Percentiles rank a stretch among this genome's conserved stretches.
phyloP scores from a whole-genome alignment of 2,113 vertebrate species.

The Gnathonemus longibarbis region DNA sequence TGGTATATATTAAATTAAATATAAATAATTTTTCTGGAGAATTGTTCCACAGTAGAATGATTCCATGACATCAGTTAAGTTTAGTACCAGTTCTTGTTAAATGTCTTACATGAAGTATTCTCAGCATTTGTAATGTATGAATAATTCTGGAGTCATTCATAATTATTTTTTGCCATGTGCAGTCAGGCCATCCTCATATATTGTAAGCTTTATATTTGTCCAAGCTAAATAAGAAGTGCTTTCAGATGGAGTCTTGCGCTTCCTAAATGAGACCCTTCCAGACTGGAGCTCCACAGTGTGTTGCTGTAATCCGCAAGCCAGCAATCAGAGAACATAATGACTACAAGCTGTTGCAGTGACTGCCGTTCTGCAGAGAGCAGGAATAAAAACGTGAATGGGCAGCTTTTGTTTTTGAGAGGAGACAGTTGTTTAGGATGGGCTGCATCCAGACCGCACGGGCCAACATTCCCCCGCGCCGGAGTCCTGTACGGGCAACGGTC shows the following conservation, averaged over 20 bases:
- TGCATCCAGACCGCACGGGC: conserved; percentile 42
- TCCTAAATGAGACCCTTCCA: not conserved
- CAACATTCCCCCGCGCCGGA: not conserved
- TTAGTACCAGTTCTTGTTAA: not conserved
- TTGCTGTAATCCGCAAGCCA: not conserved
- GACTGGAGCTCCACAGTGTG: not conserved
- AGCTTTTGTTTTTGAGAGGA: conserved; percentile 33
- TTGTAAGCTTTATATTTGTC: not conserved
- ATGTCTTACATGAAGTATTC: not conserved
- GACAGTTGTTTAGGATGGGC: conserved; percentile 44
- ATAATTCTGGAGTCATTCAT: not conserved
- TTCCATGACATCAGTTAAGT: not conserved
- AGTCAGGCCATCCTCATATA: not conserved
- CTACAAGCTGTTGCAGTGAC: conserved; percentile 30
- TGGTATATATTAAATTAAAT: not conserved
- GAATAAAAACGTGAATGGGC: conserved; percentile 18
- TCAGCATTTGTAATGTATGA: not conserved
- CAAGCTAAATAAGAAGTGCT: not conserved
- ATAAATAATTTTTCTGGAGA: not conserved
- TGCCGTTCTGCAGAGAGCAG: conserved; percentile 13
- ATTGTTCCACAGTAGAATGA: not conserved
- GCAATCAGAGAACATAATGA: conserved; percentile 25
- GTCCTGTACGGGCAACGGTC: not conserved
- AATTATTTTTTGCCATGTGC: not conserved
- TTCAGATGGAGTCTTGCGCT: not conserved